Evolutionary conservation across 2,888 invertebrate genomes (phyloP).

Genomic region (Drosophila paranaensis): DNA sequence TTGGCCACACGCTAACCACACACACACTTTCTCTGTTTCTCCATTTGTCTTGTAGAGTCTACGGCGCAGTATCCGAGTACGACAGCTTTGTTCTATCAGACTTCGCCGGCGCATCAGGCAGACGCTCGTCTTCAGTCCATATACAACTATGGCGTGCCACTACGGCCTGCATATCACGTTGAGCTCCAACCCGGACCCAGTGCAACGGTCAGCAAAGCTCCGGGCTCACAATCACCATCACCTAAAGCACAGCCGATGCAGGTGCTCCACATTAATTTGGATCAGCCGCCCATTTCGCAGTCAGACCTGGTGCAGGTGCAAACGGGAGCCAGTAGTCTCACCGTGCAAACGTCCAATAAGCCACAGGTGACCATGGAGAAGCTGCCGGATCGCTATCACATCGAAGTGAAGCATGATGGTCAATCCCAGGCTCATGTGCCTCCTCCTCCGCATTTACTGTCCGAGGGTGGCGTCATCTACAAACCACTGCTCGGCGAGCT

Average conservation of each 20-base stretch:
- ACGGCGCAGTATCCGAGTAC: constrained; percentile 85
- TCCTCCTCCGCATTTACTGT: constrained; percentile 77
- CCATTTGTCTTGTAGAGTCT: constrained; percentile 84
- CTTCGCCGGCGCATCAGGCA: constrained; percentile 84
- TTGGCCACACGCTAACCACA: neutral
- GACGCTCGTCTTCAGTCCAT: constrained; percentile 80
- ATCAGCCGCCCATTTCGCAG: constrained; percentile 82
- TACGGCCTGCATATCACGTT: constrained; percentile 82
- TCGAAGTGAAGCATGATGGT: constrained; percentile 83
- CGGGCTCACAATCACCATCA: constrained; percentile 73
- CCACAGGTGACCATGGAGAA: constrained; percentile 84
- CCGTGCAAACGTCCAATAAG: constrained; percentile 74
- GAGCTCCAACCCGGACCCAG: constrained; percentile 78
- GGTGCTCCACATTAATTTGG: constrained; percentile 84
- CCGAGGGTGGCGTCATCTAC: constrained; percentile 83
- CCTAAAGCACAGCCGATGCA: constrained; percentile 81
- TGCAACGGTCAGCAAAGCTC: constrained; percentile 74
- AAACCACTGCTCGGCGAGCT: constrained; percentile 82
- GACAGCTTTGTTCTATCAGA: constrained; percentile 86
- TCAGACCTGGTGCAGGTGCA: constrained; percentile 69
- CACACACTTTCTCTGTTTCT: neutral
- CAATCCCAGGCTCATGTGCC: constrained; percentile 71
- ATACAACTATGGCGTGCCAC: constrained; percentile 83
- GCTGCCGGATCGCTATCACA: constrained; percentile 83
- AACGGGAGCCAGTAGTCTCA: constrained; percentile 47